Conservation (phyloP, 2,888 invertebrate genomes). For the Cryptophagus acutangulus region DNA sequence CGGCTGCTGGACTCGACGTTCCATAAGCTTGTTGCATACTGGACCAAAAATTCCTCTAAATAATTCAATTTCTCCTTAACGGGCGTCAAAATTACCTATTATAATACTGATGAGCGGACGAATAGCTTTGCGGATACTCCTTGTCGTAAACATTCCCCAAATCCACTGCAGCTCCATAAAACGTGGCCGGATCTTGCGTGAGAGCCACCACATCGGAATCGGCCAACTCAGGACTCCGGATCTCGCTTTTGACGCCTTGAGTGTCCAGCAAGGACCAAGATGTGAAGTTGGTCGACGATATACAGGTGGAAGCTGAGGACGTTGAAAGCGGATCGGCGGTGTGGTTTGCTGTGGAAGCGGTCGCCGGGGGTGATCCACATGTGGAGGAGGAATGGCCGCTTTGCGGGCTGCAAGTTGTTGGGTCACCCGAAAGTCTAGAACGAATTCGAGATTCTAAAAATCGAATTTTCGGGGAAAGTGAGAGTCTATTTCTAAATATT, state of each 20-base stretch:
- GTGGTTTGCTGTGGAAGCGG: conserved; percentile 35
- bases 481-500: not conserved
- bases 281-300: conserved; percentile 38
- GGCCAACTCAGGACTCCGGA: conserved; percentile 64
- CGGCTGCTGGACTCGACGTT: conserved; percentile 39
- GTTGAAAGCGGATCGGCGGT: conserved; percentile 37
- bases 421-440: conserved; percentile 43
- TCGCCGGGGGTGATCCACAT: conserved; percentile 54
- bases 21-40: conserved; percentile 51
- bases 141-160: conserved; percentile 43
- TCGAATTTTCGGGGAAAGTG: not conserved
- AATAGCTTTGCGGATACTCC: conserved; percentile 54
- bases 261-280: conserved; percentile 45
- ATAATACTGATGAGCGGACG: conserved; percentile 68
- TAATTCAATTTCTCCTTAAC: no score
- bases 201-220: conserved; percentile 49
- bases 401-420: conserved; percentile 52
- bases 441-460: not conserved
- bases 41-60: no score
- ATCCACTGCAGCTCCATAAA: conserved; percentile 44
- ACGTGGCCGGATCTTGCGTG: conserved; percentile 38
- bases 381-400: conserved; percentile 58
- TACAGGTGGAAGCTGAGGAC: conserved; percentile 35
- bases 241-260: conserved; percentile 63
- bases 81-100: conserved; percentile 65